Conservation (phyloP, 2,888 invertebrate species). For the Branchipolynoe longqiensis region DNA sequence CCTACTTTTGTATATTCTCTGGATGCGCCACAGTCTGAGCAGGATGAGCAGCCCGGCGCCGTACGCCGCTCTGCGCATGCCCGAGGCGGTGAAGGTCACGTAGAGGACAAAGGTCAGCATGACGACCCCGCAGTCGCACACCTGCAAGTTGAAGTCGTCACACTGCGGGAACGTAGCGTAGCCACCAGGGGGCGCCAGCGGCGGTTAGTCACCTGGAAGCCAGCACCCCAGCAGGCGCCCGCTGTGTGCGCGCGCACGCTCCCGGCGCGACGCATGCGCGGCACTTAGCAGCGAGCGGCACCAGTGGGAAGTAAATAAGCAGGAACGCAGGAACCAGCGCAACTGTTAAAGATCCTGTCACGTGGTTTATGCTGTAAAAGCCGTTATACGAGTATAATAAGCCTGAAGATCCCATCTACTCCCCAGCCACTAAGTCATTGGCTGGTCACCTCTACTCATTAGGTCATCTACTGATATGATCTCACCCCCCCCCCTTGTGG, state of each 20-base stretch:
- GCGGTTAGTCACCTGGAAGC: conserved; percentile 44
- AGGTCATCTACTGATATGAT: too few relatives aligned
- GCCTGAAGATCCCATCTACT: too few relatives aligned
- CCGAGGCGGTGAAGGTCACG: conserved; percentile 18
- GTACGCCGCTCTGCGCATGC: conserved; percentile 12
- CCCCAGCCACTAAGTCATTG: too few relatives aligned
- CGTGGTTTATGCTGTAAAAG: too few relatives aligned
- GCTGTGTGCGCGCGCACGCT: not conserved
- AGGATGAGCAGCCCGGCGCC: not conserved
- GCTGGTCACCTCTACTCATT: too few relatives aligned
- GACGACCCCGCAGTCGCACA: conserved; percentile 31
- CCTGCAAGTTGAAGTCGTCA: conserved; percentile 15
- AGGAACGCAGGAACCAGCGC: too few relatives aligned
- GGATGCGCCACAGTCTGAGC: conserved; percentile 10
- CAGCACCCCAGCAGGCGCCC: conserved; percentile 26
- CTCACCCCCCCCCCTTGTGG: too few relatives aligned
- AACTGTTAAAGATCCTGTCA: too few relatives aligned
- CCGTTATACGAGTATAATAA: too few relatives aligned
- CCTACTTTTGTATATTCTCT: not conserved
- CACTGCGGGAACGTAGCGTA: conserved; percentile 18
- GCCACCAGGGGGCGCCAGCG: not conserved
- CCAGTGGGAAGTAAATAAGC: too few relatives aligned
- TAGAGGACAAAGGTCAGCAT: conserved; percentile 34
- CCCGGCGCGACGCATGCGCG: too few relatives aligned
- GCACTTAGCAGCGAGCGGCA: too few relatives aligned